phyloP scores from a whole-genome alignment of 2,797 vertebrate species.

The Periophthalmus magnuspinnatus region DNA sequence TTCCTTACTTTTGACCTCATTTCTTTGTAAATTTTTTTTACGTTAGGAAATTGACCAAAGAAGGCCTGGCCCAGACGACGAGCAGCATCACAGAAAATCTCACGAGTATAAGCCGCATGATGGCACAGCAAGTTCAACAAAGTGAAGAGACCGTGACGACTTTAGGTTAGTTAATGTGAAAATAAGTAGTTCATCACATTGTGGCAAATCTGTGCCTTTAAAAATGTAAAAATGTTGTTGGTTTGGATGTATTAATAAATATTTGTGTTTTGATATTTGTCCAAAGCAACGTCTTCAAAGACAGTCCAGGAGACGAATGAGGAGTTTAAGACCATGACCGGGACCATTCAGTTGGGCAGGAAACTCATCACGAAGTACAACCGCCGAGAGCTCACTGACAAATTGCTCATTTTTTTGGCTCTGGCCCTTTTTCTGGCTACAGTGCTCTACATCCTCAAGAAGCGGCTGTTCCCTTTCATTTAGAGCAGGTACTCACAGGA shows the following conservation, averaged over 20 bases:
- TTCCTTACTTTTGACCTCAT: background rate
- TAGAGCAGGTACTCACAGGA: constrained; percentile 56
- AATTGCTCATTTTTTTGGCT: constrained; percentile 94
- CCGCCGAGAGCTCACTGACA: constrained; percentile 92
- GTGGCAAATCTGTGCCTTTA: background rate
- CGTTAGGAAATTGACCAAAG: constrained; percentile 88
- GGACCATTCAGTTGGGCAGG: constrained; percentile 92
- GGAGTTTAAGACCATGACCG: constrained; percentile 96
- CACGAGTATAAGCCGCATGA: constrained; percentile 96
- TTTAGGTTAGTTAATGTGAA: constrained; percentile 75
- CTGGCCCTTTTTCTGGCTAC: constrained; percentile 93
- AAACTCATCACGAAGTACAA: constrained; percentile 99
- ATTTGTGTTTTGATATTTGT: constrained; percentile 10
- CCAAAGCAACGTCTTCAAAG: constrained; percentile 87
- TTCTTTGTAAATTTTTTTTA: background rate
- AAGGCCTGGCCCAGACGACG: constrained; percentile 86
- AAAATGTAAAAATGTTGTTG: background rate
- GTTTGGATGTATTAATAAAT: background rate
- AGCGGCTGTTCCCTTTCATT: constrained; percentile 93
- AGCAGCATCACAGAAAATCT: constrained; percentile 92
- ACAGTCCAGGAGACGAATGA: constrained; percentile 94
- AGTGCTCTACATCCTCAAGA: constrained; percentile 95
- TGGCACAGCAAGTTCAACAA: constrained; percentile 96
- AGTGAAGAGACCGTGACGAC: constrained; percentile 90
- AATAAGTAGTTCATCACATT: background rate